Conservation (phyloP, 2,888 invertebrate species). For the Troides oblongomaculatus region DNA sequence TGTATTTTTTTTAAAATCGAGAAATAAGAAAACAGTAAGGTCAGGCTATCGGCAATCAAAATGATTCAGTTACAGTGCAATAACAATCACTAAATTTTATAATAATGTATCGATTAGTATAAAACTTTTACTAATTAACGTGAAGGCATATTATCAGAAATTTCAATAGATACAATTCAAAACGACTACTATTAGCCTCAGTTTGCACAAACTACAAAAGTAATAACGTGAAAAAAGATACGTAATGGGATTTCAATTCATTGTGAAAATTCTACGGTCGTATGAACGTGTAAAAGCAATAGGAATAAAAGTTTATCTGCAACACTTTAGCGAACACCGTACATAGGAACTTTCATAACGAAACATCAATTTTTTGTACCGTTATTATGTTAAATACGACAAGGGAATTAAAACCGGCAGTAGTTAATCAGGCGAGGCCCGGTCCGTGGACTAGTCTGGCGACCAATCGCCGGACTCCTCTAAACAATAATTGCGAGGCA, state of each 20-base stretch:
- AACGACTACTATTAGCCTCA: neutral
- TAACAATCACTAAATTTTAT: too few species aligned
- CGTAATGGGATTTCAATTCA: neutral
- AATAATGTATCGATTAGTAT: too few species aligned
- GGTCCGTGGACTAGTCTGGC: constrained; percentile 34
- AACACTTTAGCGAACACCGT: constrained; percentile 6
- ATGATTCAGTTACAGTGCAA: too few species aligned
- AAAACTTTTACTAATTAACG: neutral
- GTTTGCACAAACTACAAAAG: neutral
- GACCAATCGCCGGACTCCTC: constrained; percentile 55
- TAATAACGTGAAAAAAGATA: neutral
- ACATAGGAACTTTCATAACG: constrained; percentile 13
- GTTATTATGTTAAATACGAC: constrained; percentile 23
- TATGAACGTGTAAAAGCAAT: neutral
- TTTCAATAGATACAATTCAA: constrained; percentile 1
- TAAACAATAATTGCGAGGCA: constrained; percentile 76
- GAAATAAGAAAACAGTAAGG: too few species aligned
- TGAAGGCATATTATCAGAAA: neutral
- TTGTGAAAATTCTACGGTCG: neutral
- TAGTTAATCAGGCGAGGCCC: constrained; percentile 20
- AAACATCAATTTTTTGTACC: constrained; percentile 10
- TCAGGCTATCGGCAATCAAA: too few species aligned
- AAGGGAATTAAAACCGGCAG: constrained; percentile 22
- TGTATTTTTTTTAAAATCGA: neutral
- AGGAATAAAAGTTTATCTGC: neutral